Base-by-base conservation (phyloP, 2,888 invertebrate genomes). In the Therioaphis trifolii region DNA sequence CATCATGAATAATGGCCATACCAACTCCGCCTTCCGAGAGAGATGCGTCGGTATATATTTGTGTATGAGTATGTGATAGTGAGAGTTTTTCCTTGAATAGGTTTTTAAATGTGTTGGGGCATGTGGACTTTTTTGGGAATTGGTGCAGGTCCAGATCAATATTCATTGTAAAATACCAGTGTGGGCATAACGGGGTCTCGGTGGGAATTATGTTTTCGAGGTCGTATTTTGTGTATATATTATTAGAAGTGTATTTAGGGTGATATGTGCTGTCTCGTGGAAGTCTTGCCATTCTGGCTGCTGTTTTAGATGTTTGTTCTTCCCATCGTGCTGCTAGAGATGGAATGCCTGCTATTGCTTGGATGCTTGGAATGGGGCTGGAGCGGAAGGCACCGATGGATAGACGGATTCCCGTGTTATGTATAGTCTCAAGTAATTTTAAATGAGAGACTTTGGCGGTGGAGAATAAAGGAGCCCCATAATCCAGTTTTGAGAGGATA, bases 221-320 rank as follows among this genome's bases (percentile, higher is more conserved):
- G 0, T 71, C 7, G 4, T 71, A 71, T 49, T 71, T 71, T 71
- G 1, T 15, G 9, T 27, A 27, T 27, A 2, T 18, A 27, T 66
- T 2, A 9, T 66, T 35, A n/a, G 29, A 66, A 2, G n/a, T 66
- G 29, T 4, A 18, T 18, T 66, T 29, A 7, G 66, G 35, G 7
- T 2, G 35, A 4, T 27, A 15, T 4, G 4, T 14, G 4, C 2
- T 14, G 14, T 0, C 3, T 14, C 15, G 35, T 2, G 58, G 24
- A 11, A 11, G 15, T 66, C 66, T 66, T 66, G 66, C 4, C 14
- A 66, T 66, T 35, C 66, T 66, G 14, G 66, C 66, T 5, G 66
- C 66, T 2, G 29, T 2, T 66, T 35, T 66, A 14, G 15, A 11
- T 2, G 18, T 66, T 66, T 66, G 29, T 29, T 66, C 1, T 29